A percentile compares a stretch with the other conserved stretches of the same genome.
Conservation (phyloP, 2,797 vertebrate species). For the Centropyge bicolor region DNA sequence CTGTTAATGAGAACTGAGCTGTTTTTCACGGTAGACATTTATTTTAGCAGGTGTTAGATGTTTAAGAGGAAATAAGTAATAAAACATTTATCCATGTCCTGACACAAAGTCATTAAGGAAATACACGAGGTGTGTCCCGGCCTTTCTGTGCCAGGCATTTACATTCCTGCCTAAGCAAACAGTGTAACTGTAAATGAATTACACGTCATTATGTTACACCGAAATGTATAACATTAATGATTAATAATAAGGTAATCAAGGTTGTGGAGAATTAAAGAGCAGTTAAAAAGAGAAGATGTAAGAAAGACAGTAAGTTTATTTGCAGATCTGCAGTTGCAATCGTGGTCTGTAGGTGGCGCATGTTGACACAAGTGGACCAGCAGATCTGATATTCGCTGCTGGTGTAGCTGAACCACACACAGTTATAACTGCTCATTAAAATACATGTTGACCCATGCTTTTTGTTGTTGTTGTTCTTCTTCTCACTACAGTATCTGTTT, state of each 20-base stretch:
- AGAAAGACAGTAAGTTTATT: neutral
- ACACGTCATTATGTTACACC: neutral
- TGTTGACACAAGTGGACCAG: neutral
- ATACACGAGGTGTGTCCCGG: neutral
- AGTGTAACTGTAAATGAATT: neutral
- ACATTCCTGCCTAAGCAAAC: constrained; percentile 1
- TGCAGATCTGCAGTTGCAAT: neutral
- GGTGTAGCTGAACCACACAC: neutral
- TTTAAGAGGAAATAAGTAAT: constrained; percentile 29
- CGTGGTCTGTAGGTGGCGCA: neutral
- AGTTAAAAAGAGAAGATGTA: neutral
- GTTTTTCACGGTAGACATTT: constrained; percentile 4
- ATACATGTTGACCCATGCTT: too few relatives aligned
- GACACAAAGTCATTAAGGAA: constrained; percentile 23
- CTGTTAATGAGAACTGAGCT: neutral
- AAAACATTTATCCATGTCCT: constrained; percentile 2
- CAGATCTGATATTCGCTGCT: neutral
- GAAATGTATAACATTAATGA: neutral
- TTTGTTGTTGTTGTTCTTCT: too few relatives aligned
- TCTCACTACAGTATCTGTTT: too few relatives aligned
- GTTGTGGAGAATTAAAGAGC: neutral
- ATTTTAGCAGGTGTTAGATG: constrained; percentile 5
- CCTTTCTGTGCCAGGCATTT: neutral
- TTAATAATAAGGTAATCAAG: too few relatives aligned
- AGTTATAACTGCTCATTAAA: neutral